Evolutionary conservation across 2,113 vertebrate genomes (phyloP).

Genomic region (Brachypodius melanocephalos): DNA sequence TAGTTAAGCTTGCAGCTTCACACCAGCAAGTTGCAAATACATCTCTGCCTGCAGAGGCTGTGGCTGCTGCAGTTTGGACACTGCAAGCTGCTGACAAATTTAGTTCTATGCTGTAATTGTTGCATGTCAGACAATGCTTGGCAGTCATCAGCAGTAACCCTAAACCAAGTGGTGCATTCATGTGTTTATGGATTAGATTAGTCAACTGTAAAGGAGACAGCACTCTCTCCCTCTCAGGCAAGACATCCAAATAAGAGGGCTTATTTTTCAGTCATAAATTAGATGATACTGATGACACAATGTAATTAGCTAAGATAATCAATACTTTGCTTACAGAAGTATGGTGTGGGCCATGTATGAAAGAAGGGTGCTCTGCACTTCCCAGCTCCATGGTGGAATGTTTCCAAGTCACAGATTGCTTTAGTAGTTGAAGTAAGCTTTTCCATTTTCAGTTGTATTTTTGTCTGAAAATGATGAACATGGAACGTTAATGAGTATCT

Average conservation of each 20-base stretch:
- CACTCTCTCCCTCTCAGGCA: not conserved
- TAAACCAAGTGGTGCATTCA: not conserved
- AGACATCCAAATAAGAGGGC: not conserved
- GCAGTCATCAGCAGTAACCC: slow-evolving; percentile 24
- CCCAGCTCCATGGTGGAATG: slow-evolving; percentile 73
- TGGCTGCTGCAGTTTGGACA: not conserved
- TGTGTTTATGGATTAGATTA: slow-evolving; percentile 41
- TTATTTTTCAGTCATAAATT: slow-evolving; percentile 23
- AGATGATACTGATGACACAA: not conserved
- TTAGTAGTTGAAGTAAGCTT: slow-evolving; percentile 80
- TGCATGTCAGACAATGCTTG: not conserved
- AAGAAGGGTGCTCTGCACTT: slow-evolving; percentile 73
- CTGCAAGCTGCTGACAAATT: not conserved
- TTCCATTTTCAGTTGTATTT: slow-evolving; percentile 87
- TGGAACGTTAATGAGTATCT: not conserved
- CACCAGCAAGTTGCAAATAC: not conserved
- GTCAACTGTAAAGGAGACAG: not conserved
- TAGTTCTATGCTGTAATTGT: not conserved
- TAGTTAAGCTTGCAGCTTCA: not conserved
- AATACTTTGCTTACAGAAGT: slow-evolving; percentile 81
- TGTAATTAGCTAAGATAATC: not conserved
- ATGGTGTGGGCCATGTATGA: slow-evolving; percentile 82
- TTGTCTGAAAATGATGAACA: slow-evolving; percentile 59
- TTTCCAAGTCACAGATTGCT: slow-evolving; percentile 84
- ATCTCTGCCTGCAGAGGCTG: not conserved